Evolutionary conservation across 2,888 invertebrate genomes (phyloP).

Genomic region (Tetragonula carbonaria): DNA sequence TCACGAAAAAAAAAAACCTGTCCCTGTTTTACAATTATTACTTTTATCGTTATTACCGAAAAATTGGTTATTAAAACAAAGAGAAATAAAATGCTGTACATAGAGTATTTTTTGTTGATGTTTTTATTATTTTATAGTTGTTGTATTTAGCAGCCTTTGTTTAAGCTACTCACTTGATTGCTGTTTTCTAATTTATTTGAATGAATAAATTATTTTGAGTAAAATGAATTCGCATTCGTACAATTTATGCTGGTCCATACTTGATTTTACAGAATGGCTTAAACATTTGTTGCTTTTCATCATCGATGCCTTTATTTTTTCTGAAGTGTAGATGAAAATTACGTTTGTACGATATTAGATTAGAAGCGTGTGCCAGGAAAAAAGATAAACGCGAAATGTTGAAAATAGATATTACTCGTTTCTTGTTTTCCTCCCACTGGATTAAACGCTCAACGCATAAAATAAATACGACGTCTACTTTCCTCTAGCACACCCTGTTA

Average conservation of each 20-base stretch:
- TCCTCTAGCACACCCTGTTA: constrained; percentile 51
- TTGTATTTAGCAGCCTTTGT: constrained; percentile 64
- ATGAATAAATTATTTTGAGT: constrained; percentile 9
- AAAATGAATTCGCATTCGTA: constrained; percentile 3
- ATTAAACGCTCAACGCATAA: constrained; percentile 13
- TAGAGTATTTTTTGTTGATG: constrained; percentile 81
- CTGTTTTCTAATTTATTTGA: constrained; percentile 18
- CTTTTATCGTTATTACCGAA: constrained; percentile 64
- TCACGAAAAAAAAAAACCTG: constrained; percentile 49
- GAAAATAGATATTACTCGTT: not conserved
- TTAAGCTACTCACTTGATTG: constrained; percentile 64
- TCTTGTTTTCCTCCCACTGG: not conserved
- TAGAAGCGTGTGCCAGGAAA: constrained; percentile 57
- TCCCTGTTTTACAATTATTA: constrained; percentile 74
- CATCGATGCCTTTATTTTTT: constrained; percentile 59
- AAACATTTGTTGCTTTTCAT: constrained; percentile 62
- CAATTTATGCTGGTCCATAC: constrained; percentile 5
- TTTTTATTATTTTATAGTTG: constrained; percentile 76
- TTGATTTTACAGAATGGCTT: constrained; percentile 60
- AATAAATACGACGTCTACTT: constrained; percentile 52
- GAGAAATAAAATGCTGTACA: constrained; percentile 83
- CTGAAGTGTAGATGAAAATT: constrained; percentile 54
- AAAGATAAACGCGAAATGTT: constrained; percentile 21
- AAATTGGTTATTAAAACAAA: constrained; percentile 68
- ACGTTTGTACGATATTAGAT: constrained; percentile 51